Evolutionary conservation across 1,140 invertebrate species (phyloP).

Genomic region (Drosophila cardini): DNA sequence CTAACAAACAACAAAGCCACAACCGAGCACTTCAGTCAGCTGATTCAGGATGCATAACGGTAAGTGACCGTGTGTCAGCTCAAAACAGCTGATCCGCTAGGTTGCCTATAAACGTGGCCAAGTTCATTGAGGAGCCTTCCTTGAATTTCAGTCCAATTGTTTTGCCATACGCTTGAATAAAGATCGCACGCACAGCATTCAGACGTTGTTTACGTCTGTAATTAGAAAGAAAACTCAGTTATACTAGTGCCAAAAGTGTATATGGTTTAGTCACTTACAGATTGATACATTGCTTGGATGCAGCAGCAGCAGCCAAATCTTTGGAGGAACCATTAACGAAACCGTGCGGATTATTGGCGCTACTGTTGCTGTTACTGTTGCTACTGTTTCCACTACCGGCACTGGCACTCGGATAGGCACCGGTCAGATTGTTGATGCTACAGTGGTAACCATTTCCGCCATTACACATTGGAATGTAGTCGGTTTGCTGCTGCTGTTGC

Average conservation of each 20-base stretch:
- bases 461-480: constrained; percentile 82
- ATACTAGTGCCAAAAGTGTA: background rate
- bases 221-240: constrained; percentile 1
- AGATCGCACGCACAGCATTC: constrained; percentile 84
- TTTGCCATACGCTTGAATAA: constrained; percentile 82
- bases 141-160: constrained; percentile 85
- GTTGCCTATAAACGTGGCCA: constrained; percentile 77
- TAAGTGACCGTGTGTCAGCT: background rate
- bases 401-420: constrained; percentile 85
- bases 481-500: constrained; percentile 56
- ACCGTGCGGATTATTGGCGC: constrained; percentile 85
- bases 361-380: constrained; percentile 86
- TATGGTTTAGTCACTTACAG: constrained; percentile 44
- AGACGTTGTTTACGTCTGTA: constrained; percentile 86
- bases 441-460: constrained; percentile 85
- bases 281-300: constrained; percentile 65
- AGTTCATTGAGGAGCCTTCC: constrained; percentile 78
- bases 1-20: constrained; percentile 62
- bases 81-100: constrained; percentile 76
- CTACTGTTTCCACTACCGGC: constrained; percentile 85
- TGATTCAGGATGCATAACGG: constrained; percentile 26
- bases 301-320: constrained; percentile 48
- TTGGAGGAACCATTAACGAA: constrained; percentile 84
- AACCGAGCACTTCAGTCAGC: constrained; percentile 31
- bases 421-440: constrained; percentile 77